Conservation (phyloP, 2,888 invertebrate genomes). For the Steinernema scapterisci region DNA sequence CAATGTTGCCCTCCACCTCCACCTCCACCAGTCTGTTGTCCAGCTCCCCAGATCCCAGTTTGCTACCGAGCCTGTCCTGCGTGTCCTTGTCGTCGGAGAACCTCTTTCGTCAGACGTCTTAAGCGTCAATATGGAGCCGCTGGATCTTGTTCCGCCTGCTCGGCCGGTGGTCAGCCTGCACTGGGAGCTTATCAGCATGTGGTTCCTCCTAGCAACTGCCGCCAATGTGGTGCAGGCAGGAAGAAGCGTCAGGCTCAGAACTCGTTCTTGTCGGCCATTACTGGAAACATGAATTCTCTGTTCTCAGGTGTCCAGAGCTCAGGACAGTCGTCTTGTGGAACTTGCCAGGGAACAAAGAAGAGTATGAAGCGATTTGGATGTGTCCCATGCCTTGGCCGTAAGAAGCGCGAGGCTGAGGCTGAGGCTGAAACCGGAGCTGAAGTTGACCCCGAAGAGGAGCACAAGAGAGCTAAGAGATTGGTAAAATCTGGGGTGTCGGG, state of each 20-base stretch:
- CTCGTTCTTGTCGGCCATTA: not conserved
- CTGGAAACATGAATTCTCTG: not conserved
- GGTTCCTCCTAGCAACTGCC: not conserved
- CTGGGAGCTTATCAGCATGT: not conserved
- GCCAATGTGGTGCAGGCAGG: not conserved
- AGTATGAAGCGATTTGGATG: slow-evolving; percentile 34
- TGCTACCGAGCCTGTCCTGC: slow-evolving; percentile 27
- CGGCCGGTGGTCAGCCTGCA: not conserved
- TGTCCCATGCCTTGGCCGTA: slow-evolving; percentile 35
- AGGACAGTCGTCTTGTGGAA: slow-evolving; percentile 9
- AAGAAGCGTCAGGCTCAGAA: slow-evolving; percentile 25
- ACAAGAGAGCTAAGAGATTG: slow-evolving; percentile 34
- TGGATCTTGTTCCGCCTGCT: not conserved
- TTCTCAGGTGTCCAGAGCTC: not conserved
- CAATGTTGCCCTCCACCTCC: not conserved
- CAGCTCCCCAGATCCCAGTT: not conserved
- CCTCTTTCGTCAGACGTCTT: not conserved
- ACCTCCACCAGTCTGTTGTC: slow-evolving; percentile 4
- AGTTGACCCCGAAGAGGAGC: slow-evolving; percentile 18
- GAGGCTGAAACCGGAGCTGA: no score
- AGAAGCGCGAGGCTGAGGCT: slow-evolving; percentile 35
- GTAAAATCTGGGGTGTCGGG: not conserved
- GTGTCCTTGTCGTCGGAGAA: slow-evolving; percentile 5
- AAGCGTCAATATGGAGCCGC: slow-evolving; percentile 5
- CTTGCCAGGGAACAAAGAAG: slow-evolving; percentile 7